These are phyloP conservation scores for Troides helena DNA, from an alignment of 2,888 invertebrate genomes.

Conservation along the genomic window DNA sequence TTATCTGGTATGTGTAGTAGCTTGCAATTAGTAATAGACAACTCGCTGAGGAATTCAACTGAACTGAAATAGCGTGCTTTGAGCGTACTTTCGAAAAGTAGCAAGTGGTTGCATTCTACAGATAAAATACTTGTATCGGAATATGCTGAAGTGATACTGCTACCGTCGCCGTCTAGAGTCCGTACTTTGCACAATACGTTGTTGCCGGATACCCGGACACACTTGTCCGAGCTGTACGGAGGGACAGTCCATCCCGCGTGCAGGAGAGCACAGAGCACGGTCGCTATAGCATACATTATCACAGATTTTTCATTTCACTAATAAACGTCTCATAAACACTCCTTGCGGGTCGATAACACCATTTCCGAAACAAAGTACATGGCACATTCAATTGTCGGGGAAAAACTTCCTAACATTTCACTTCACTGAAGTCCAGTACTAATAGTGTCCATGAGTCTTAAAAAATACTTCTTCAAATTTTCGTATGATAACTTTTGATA, in stretches of 20 bases:
- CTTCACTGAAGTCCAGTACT: slow-evolving; percentile 65
- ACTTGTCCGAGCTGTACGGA: slow-evolving; percentile 77
- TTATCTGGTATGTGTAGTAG: slow-evolving; percentile 86
- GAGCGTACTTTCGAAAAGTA: slow-evolving; percentile 89
- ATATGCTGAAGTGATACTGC: slow-evolving; percentile 81
- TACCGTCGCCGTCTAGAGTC: slow-evolving; percentile 84
- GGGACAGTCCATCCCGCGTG: slow-evolving; percentile 77
- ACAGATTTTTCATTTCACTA: slow-evolving; percentile 79
- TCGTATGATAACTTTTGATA: slow-evolving; percentile 1
- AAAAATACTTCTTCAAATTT: slow-evolving; percentile 43
- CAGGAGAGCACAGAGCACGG: slow-evolving; percentile 76
- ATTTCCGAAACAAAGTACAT: slow-evolving; percentile 79
- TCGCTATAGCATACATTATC: slow-evolving; percentile 73
- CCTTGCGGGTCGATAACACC: slow-evolving; percentile 79
- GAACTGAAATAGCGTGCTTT: slow-evolving; percentile 86
- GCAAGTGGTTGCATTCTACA: slow-evolving; percentile 88
- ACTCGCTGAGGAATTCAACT: slow-evolving; percentile 86
- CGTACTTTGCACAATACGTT: slow-evolving; percentile 85
- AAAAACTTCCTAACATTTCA: slow-evolving; percentile 76
- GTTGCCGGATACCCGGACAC: slow-evolving; percentile 70
- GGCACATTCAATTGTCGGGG: slow-evolving; percentile 65
- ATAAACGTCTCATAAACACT: slow-evolving; percentile 78
- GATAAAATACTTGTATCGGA: slow-evolving; percentile 86
- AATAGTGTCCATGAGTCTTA: slow-evolving; percentile 45
- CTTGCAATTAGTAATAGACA: slow-evolving; percentile 89